phyloP scores from a whole-genome alignment of 2,113 vertebrate species.

The Heterotis niloticus region DNA sequence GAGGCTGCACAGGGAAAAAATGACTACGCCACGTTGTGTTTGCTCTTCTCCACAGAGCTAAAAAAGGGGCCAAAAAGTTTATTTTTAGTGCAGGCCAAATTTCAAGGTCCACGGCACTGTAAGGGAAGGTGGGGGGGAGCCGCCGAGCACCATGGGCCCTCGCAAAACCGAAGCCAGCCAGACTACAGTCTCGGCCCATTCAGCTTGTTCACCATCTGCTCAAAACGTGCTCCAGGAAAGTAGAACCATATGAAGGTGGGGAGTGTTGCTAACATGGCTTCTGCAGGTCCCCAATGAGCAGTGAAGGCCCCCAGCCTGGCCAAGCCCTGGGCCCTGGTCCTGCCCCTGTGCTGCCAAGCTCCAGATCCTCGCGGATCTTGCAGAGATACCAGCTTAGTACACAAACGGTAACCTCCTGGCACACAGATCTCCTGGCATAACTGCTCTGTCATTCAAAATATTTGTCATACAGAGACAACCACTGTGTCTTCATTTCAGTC shows the following conservation, averaged over 20 bases:
- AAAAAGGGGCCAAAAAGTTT: constrained; percentile 47
- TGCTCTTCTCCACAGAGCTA: constrained; percentile 57
- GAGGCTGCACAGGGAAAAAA: constrained; percentile 62
- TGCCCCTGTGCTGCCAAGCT: constrained; percentile 30
- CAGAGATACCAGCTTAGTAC: not conserved
- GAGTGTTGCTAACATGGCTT: constrained; percentile 70
- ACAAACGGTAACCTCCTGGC: constrained; percentile 6
- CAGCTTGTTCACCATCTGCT: constrained; percentile 69
- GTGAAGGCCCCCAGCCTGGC: constrained; percentile 56
- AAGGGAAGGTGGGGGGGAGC: constrained; percentile 62
- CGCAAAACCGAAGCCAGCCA: constrained; percentile 60
- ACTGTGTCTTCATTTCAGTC: constrained; percentile 41
- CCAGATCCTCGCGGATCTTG: constrained; percentile 23
- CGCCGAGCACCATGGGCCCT: constrained; percentile 41
- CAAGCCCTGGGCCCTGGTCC: constrained; percentile 51
- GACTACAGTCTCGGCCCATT: constrained; percentile 57
- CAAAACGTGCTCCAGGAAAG: constrained; percentile 73
- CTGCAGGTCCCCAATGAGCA: constrained; percentile 59
- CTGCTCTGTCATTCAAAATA: constrained; percentile 35
- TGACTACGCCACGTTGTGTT: constrained; percentile 59
- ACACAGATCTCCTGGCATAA: constrained; percentile 32
- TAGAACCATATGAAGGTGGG: constrained; percentile 78
- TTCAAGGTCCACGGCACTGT: constrained; percentile 66
- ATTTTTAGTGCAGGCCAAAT: constrained; percentile 66
- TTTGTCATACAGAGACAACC: constrained; percentile 34